Base-by-base conservation (phyloP, 2,113 vertebrate genomes). In the Malurus elegans region DNA sequence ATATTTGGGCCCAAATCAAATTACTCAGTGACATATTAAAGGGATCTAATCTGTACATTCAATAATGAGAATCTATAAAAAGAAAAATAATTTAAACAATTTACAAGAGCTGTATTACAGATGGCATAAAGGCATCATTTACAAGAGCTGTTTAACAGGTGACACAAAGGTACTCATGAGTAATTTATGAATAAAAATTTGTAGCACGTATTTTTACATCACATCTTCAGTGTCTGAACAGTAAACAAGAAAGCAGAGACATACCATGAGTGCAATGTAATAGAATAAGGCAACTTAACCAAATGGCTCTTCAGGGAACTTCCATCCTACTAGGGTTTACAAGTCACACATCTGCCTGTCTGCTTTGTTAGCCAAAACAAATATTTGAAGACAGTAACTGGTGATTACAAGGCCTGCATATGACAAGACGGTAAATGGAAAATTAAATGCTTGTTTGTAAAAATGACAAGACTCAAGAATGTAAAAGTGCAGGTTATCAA, bases 41-140 rank as follows among this genome's bases (percentile, higher is more conserved):
- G 96, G 94, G 96, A 96, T 78, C 79, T 82, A 93, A 93, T 90
- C 95, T 97, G 92, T 98, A 98, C 98, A 98, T 93, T 96, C 86
- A 86, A 26, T 90, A 94, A 95, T 12, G 86, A 92, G 86, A 79
- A 82, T 84, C 92, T 92, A 93, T 90, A 93, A 96, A 97, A 96
- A 92, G 95, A 96, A 97, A 98, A 98, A 98, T 98, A 98, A 98
- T 98, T 98, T 97, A 98, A 97, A 93, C 92, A 65, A 97, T 98
- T 98, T 98, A 98, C 97, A 98, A 95, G 96, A 97, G 93, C 91
- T 97, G 94, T 92, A 92, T 97, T 96, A 97, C 62, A 97, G 96
- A 92, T 97, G 98, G 96, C 81, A 96, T 93, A 74, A 97, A 92
- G 87, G 48, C 79, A 93, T 95, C 79, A 97, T 98, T 98, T 98